These are phyloP conservation scores for Phylloscopus trochiloides DNA, from an alignment of 2,113 vertebrate species.

Conservation along the genomic window DNA sequence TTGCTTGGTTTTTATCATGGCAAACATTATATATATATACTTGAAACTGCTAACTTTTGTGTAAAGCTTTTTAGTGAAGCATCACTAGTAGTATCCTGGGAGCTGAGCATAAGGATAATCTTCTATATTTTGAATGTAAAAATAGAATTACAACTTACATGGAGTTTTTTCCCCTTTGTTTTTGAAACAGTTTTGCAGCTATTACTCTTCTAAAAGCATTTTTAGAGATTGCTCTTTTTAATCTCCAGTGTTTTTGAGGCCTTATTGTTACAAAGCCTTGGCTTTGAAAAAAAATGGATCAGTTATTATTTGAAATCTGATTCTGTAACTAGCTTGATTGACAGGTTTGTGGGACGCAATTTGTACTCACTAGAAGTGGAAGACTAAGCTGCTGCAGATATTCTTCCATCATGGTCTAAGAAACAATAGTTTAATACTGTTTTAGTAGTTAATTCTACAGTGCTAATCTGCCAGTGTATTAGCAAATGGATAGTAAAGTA, in stretches of 20 bases:
- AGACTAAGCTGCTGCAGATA: neutral
- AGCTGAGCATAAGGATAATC: neutral
- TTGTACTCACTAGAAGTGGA: neutral
- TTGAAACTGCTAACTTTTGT: neutral
- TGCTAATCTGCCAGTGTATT: neutral
- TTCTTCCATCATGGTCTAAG: neutral
- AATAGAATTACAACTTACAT: neutral
- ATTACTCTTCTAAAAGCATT: neutral
- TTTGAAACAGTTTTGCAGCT: neutral
- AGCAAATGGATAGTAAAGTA: neutral
- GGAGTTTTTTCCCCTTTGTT: neutral
- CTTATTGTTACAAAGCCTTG: neutral
- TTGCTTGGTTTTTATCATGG: neutral
- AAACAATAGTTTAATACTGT: neutral
- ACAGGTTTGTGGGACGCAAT: neutral
- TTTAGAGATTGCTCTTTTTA: neutral
- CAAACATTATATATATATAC: neutral
- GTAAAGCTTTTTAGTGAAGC: neutral
- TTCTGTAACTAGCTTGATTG: neutral
- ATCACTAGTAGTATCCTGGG: neutral
- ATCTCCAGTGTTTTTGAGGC: neutral
- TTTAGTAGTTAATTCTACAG: neutral
- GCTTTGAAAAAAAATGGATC: neutral
- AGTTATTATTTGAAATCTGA: neutral
- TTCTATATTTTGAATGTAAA: neutral